Percentiles rank a stretch among this genome's conserved stretches.
phyloP scores from a whole-genome alignment of 64 coral and sea anemone species.

The Porites lutea region DNA sequence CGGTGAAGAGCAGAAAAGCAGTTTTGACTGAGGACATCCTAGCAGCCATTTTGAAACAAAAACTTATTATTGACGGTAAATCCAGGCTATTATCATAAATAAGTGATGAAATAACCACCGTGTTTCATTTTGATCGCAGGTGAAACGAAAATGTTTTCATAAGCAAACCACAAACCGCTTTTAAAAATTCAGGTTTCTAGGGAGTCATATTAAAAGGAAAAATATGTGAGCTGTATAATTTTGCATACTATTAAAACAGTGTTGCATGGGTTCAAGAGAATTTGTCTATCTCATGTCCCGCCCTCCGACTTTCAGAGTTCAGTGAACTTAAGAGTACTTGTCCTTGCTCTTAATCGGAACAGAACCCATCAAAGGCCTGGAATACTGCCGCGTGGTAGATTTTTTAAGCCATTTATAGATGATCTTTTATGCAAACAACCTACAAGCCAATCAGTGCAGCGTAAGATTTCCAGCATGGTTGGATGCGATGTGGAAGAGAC shows the following conservation, averaged over 20 bases:
- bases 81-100: conserved; percentile 21
- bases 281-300: no score
- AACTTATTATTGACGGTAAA: background rate
- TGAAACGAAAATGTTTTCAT: background rate
- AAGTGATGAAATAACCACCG: conserved; percentile 15
- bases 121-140: conserved; percentile 2
- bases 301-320: no score
- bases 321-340: no score
- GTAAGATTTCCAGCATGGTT: no score
- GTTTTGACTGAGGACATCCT: conserved; percentile 51
- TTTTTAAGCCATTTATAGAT: no score
- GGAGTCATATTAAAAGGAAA: background rate
- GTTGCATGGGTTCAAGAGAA: background rate
- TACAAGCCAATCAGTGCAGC: no score
- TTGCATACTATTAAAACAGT: background rate
- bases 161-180: background rate
- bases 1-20: conserved; percentile 65
- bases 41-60: conserved; percentile 64
- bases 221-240: background rate
- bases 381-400: no score
- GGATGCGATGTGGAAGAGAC: no score
- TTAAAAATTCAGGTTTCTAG: background rate
- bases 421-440: no score
- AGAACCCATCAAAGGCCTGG: no score
- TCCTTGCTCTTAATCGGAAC: no score